These are phyloP conservation scores for Onychomys torridus DNA, from an alignment of 2,797 vertebrate species.

Conservation along the genomic window DNA sequence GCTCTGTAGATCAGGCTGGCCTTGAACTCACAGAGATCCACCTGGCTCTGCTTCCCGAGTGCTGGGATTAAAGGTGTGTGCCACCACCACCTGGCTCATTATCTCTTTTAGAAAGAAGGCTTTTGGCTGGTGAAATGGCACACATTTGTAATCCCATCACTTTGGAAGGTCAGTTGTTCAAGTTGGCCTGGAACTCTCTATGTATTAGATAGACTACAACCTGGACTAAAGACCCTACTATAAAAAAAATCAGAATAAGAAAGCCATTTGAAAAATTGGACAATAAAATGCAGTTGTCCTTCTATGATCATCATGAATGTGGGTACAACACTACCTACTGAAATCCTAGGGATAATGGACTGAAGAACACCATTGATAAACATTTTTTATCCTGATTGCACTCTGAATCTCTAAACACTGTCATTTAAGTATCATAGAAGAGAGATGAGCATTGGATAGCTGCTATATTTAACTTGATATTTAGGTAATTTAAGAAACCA, in stretches of 20 bases:
- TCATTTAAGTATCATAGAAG: slow-evolving; percentile 5
- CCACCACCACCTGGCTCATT: neutral
- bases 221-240: neutral
- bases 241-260: neutral
- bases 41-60: too few species aligned
- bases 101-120: neutral
- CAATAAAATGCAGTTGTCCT: neutral
- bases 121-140: neutral
- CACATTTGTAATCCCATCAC: neutral
- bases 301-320: neutral
- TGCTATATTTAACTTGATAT: slow-evolving; percentile 32
- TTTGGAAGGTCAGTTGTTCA: neutral
- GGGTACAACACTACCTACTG: neutral
- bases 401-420: slow-evolving; percentile 31
- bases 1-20: too few species aligned
- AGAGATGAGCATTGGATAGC: neutral
- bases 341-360: neutral
- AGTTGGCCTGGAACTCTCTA: too few species aligned
- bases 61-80: too few species aligned
- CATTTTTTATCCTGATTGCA: neutral
- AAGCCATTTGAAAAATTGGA: slow-evolving; percentile 8
- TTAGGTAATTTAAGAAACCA: slow-evolving; percentile 29
- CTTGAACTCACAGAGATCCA: too few species aligned
- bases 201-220: too few species aligned
- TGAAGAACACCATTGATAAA: slow-evolving; percentile 1